Percentiles rank a stretch among this genome's conserved stretches.
These are phyloP conservation scores for Drosophila grimshawi DNA, from an alignment of 1,140 invertebrate genomes.

Conservation along the genomic window DNA sequence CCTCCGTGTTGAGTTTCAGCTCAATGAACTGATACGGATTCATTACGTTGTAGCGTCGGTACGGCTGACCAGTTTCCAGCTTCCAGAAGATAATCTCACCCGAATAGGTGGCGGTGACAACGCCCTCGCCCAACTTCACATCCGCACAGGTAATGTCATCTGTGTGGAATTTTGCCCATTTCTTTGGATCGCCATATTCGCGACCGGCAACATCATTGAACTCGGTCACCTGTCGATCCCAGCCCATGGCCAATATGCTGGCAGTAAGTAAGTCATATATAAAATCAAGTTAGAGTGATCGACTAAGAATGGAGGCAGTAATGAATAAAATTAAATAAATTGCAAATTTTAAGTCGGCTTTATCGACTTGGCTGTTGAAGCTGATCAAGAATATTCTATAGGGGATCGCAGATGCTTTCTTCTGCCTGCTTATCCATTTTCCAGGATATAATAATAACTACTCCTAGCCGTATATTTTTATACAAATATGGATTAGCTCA, in stretches of 20 bases:
- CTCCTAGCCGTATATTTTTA: too few relatives aligned
- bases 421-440: too few relatives aligned
- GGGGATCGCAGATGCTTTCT: too few relatives aligned
- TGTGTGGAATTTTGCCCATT: constrained; percentile 88
- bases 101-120: constrained; percentile 89
- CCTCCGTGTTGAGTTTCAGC: constrained; percentile 35
- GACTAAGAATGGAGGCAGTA: too few relatives aligned
- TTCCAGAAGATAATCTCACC: constrained; percentile 92
- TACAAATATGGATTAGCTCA: background rate
- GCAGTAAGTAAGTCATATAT: too few relatives aligned
- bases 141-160: constrained; percentile 90
- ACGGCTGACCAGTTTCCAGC: constrained; percentile 89
- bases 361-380: too few relatives aligned
- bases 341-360: too few relatives aligned
- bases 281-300: constrained; percentile 3
- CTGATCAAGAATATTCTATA: too few relatives aligned
- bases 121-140: constrained; percentile 86
- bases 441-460: too few relatives aligned
- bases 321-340: too few relatives aligned
- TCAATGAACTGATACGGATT: constrained; percentile 83
- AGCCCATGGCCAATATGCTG: constrained; percentile 89
- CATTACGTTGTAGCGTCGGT: constrained; percentile 86
- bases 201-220: constrained; percentile 87
- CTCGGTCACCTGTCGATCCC: constrained; percentile 89
- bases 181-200: constrained; percentile 85